Evolutionary conservation across 2,888 invertebrate genomes (phyloP).

Genomic region (Nemotelus nigrinus): DNA sequence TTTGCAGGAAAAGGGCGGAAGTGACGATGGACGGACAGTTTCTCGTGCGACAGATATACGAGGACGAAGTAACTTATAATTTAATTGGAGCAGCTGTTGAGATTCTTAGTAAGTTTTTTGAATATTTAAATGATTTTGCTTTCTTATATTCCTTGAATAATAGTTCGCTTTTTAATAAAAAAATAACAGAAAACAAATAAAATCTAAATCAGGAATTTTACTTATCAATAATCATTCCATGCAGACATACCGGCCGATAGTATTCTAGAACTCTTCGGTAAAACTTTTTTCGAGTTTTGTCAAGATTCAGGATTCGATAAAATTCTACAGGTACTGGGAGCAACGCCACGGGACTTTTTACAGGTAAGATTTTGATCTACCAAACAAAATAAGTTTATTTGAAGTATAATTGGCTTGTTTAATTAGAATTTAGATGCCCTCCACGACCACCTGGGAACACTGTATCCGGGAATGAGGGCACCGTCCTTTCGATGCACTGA

Average conservation of each 20-base stretch:
- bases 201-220: not conserved
- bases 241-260: constrained; percentile 89
- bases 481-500: constrained; percentile 97
- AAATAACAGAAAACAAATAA: not conserved
- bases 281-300: constrained; percentile 95
- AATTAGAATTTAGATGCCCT: constrained; percentile 91
- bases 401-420: not conserved
- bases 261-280: constrained; percentile 90
- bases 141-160: not conserved
- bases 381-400: not conserved
- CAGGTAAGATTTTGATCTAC: constrained; percentile 69
- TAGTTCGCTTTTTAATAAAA: constrained; percentile 7
- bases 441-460: constrained; percentile 92
- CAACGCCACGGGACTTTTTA: constrained; percentile 93
- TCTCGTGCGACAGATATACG: constrained; percentile 92
- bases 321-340: constrained; percentile 92
- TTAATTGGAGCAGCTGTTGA: constrained; percentile 91
- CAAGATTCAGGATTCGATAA: constrained; percentile 98
- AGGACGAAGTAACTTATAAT: constrained; percentile 94
- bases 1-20: constrained; percentile 86
- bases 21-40: constrained; percentile 96
- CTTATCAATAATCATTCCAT: not conserved
- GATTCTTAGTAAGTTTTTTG: constrained; percentile 78
- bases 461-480: constrained; percentile 94
- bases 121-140: constrained; percentile 3